A percentile compares a stretch with the other conserved stretches of the same genome.
Evolutionary conservation across 2,113 vertebrate species (phyloP).

Genomic region (Gallinago media): DNA sequence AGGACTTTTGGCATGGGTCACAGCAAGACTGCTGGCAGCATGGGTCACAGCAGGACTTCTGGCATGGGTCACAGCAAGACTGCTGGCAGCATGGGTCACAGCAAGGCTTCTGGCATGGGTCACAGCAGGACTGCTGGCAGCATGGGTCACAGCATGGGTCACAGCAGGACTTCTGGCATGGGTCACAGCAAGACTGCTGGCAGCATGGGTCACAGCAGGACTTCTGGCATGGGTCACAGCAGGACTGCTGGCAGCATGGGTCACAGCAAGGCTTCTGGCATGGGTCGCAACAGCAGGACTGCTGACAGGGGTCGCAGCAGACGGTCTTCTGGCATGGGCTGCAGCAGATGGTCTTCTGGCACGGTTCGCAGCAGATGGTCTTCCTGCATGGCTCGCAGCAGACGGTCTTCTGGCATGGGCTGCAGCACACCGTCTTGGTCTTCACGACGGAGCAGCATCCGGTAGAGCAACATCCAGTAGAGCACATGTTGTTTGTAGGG

Average conservation of each 20-base stretch:
- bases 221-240: background rate
- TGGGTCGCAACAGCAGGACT: background rate
- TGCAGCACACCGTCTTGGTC: constrained; percentile 48
- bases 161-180: background rate
- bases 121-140: background rate
- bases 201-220: background rate
- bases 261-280: background rate
- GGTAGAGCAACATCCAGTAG: background rate
- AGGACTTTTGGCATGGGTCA: background rate
- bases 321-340: background rate
- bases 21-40: background rate
- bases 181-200: background rate
- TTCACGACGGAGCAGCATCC: constrained; percentile 36
- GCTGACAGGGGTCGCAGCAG: background rate
- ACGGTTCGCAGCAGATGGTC: background rate
- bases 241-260: background rate
- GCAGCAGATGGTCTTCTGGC: background rate
- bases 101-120: background rate
- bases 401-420: background rate
- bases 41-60: background rate
- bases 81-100: too few relatives aligned
- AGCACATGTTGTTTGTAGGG: constrained; percentile 23
- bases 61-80: background rate
- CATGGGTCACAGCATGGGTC: background rate
- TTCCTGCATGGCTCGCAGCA: background rate